These are phyloP conservation scores for Lucifuga dentata DNA, from an alignment of 2,113 vertebrate genomes.

Conservation along the genomic window DNA sequence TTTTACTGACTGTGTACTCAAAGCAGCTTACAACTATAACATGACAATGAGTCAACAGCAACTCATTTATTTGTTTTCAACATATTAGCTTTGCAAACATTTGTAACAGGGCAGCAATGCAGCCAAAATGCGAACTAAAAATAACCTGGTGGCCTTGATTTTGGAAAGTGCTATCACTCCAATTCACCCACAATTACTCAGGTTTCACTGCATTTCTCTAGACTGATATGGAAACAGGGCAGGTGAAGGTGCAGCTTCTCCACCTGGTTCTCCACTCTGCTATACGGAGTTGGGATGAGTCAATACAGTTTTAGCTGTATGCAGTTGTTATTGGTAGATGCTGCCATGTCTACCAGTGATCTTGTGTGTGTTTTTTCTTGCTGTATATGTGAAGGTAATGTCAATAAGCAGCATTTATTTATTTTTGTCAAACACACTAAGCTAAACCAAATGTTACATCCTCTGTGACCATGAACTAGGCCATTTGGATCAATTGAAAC, in stretches of 20 bases:
- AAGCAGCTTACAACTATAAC: constrained; percentile 8
- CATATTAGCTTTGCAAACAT: constrained; percentile 10
- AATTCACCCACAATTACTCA: too few relatives aligned
- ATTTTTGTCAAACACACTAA: too few relatives aligned
- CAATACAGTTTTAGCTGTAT: constrained; percentile 32
- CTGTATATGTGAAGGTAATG: too few relatives aligned
- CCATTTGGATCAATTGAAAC: constrained; percentile 2
- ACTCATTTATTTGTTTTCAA: constrained; percentile 1
- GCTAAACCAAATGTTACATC: too few relatives aligned
- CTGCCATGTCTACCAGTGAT: too few relatives aligned
- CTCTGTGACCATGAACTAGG: neutral
- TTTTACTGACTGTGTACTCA: neutral
- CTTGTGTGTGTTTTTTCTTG: too few relatives aligned
- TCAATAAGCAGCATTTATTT: too few relatives aligned
- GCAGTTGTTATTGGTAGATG: too few relatives aligned
- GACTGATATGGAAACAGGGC: neutral
- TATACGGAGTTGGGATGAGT: neutral
- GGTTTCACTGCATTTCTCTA: too few relatives aligned
- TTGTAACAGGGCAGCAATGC: neutral
- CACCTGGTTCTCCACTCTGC: neutral
- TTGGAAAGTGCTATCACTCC: neutral
- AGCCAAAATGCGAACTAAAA: constrained; percentile 18
- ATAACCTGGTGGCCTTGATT: too few relatives aligned
- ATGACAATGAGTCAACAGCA: neutral
- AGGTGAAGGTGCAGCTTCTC: neutral